A percentile compares a stretch with the other conserved stretches of the same genome.
These are phyloP conservation scores for Eidolon helvum DNA, from an alignment of 2,113 vertebrate genomes.

Conservation along the genomic window DNA sequence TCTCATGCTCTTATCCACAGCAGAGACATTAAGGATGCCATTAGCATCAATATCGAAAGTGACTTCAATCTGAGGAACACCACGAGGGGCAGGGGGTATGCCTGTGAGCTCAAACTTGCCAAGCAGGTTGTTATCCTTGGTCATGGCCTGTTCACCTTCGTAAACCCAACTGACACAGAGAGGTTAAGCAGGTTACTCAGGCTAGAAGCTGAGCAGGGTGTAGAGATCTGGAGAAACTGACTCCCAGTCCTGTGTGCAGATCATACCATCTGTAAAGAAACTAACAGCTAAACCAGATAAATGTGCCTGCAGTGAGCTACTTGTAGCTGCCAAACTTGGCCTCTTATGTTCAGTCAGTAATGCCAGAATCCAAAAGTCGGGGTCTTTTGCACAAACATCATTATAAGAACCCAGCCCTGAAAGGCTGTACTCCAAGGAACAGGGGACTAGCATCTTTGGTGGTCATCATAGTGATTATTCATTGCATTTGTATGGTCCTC, in stretches of 20 bases:
- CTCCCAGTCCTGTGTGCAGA: not conserved
- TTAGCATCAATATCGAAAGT: no score
- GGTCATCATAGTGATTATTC: not conserved
- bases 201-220: not conserved
- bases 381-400: not conserved
- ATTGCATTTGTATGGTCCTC: not conserved
- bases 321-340: conserved; percentile 33
- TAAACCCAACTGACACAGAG: not conserved
- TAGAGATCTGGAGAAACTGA: not conserved
- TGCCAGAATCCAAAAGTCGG: not conserved
- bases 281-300: conserved; percentile 44
- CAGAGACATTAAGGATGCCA: no score
- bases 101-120: no score
- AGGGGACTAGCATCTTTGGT: not conserved
- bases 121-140: no score
- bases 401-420: not conserved
- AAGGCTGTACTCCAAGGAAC: not conserved
- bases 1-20: no score
- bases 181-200: not conserved
- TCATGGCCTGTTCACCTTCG: no score
- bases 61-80: no score
- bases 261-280: conserved; percentile 3
- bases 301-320: conserved; percentile 1
- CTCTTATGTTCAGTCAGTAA: conserved; percentile 9
- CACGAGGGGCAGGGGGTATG: no score